phyloP scores from a whole-genome alignment of 2,888 invertebrate species.

The Antheraea assamensis region DNA sequence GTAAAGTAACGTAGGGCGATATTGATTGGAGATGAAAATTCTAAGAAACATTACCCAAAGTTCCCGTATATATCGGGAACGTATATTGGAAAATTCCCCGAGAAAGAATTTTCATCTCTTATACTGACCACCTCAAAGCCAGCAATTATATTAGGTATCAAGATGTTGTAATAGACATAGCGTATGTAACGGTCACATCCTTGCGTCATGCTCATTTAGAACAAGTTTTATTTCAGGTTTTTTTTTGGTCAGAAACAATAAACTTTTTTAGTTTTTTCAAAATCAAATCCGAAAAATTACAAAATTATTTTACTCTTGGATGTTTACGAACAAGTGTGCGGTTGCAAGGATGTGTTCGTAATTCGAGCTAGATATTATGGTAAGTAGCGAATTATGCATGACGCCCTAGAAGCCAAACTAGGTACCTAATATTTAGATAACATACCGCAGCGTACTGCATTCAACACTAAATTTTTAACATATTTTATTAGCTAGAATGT shows the following conservation, averaged over 20 bases:
- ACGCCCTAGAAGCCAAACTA: conserved; percentile 68
- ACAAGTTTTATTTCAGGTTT: not conserved
- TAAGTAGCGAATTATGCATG: conserved; percentile 70
- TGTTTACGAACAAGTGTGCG: conserved; percentile 26
- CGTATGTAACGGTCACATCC: conserved; percentile 22
- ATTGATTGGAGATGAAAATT: not conserved
- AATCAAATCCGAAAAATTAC: not conserved
- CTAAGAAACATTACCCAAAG: not conserved
- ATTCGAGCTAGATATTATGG: conserved; percentile 63
- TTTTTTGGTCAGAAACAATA: not conserved
- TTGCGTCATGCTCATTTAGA: conserved; percentile 31
- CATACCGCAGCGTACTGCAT: conserved; percentile 57
- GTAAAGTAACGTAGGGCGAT: conserved; percentile 24
- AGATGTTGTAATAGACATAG: conserved; percentile 22
- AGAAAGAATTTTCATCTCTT: not conserved
- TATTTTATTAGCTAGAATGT: conserved; percentile 68
- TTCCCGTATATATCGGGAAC: not conserved
- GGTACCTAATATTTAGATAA: conserved; percentile 66
- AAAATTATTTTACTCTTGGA: too few species aligned
- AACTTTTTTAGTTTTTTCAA: not conserved
- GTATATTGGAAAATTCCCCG: not conserved
- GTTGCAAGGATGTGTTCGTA: conserved; percentile 33
- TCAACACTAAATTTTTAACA: conserved; percentile 58
- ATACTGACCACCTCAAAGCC: conserved; percentile 26
- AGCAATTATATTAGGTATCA: conserved; percentile 19